phyloP scores from a whole-genome alignment of 2,888 invertebrate genomes.

The Craniophora ligustri region DNA sequence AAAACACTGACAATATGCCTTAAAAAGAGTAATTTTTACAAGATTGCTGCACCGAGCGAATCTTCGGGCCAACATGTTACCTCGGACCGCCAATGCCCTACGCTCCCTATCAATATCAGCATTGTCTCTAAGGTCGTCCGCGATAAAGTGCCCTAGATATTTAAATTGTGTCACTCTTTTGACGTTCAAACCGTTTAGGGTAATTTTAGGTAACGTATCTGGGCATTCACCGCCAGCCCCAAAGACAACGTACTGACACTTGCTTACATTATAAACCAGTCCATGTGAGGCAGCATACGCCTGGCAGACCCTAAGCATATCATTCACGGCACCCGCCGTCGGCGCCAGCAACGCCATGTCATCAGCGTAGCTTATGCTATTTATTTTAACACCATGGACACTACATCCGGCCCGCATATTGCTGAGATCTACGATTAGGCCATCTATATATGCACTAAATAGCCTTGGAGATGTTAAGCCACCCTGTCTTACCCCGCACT shows the following conservation, averaged over 20 bases:
- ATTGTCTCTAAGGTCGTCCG: not conserved
- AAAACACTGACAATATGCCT: conserved; percentile 4
- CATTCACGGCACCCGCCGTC: not conserved
- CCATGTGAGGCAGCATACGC: not conserved
- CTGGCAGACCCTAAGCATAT: not conserved
- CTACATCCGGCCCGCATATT: not conserved
- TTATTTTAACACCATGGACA: not conserved
- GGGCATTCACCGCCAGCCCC: not conserved
- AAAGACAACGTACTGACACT: not conserved
- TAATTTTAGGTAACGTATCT: conserved; percentile 17
- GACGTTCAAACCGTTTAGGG: conserved; percentile 32
- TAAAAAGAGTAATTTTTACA: conserved; percentile 6
- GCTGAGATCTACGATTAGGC: not conserved
- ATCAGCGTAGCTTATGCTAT: too few relatives aligned
- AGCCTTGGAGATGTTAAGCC: not conserved
- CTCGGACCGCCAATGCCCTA: not conserved
- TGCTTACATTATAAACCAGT: not conserved
- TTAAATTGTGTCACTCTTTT: conserved; percentile 19
- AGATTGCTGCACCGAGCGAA: conserved; percentile 3
- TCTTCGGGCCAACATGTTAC: conserved; percentile 4
- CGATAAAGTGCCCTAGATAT: not conserved
- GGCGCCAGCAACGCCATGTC: not conserved
- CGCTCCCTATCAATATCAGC: not conserved
- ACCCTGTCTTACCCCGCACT: not conserved
- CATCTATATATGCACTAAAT: not conserved